Conservation (phyloP, 2,888 invertebrate species). For the Colostygia pectinataria region DNA sequence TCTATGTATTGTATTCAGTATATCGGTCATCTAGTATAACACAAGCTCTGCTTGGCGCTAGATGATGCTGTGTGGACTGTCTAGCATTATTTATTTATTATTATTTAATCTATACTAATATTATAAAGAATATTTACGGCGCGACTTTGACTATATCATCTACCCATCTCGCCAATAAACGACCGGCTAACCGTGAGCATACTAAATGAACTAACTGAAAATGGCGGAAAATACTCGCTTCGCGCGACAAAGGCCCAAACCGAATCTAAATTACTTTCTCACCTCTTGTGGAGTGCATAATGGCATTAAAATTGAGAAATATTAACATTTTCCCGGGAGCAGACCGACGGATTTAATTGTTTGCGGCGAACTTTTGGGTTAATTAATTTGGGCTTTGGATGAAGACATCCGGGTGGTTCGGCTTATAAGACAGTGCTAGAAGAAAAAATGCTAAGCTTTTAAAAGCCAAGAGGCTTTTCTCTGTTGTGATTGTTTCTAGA, state of each 20-base stretch:
- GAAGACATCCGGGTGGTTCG: slow-evolving; percentile 4
- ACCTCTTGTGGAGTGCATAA: slow-evolving; percentile 77
- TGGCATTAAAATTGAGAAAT: slow-evolving; percentile 71
- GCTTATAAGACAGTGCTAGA: slow-evolving; percentile 7
- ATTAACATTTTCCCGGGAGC: slow-evolving; percentile 56
- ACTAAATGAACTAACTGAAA: too few relatives aligned
- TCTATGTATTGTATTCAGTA: too few relatives aligned
- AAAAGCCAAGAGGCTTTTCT: slow-evolving; percentile 1
- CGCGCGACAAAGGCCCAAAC: slow-evolving; percentile 51
- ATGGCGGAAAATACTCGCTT: too few relatives aligned
- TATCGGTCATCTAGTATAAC: too few relatives aligned
- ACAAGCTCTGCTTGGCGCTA: too few relatives aligned
- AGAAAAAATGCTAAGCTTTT: slow-evolving; percentile 11
- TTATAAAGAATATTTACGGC: too few relatives aligned
- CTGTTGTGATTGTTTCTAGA: slow-evolving; percentile 3
- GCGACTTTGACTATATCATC: too few relatives aligned
- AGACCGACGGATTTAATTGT: slow-evolving; percentile 34
- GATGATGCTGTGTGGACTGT: too few relatives aligned
- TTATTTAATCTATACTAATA: too few relatives aligned
- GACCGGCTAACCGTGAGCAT: too few relatives aligned
- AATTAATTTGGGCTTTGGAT: slow-evolving; percentile 33
- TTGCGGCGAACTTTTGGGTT: slow-evolving; percentile 34
- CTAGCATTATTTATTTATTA: too few relatives aligned
- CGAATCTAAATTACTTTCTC: slow-evolving; percentile 77
- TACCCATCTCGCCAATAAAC: too few relatives aligned